Evolutionary conservation across 2,888 invertebrate species (phyloP), one percentile per base, ranked within the genome.

Genomic region (Heliconius cydno): DNA sequence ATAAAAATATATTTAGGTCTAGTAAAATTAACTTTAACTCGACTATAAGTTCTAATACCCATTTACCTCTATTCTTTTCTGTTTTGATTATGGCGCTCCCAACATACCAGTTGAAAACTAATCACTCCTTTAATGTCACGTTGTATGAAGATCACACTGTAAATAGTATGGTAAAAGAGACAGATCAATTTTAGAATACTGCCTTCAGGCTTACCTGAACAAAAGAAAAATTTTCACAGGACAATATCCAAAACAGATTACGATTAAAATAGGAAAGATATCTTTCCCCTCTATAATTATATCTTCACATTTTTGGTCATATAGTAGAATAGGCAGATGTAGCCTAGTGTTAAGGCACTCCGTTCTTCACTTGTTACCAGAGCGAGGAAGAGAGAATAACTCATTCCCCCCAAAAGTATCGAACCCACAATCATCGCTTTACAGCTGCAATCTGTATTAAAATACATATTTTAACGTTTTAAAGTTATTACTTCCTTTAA

Each of bases 401-500:
- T 65, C 13, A 65, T 15, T 28, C 28, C 65, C 65, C 12, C 6
- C 6, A 65, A 13, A 19, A 65, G 65, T 25, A 65, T 28, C 28
- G 28, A 65, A 65, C 15, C 15, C 15, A 28, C 28, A 25, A 63
- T 52, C 7, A 52, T 22, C 19, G 7, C 52, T 2, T 52, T 52
- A 52, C 6, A 52, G 52, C 2, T 19, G 7, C 7, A 22, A 0
- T 10, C 60, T n/a, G 10, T 65, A 19, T 65, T 28, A 7, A 63
- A n/a, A 63, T 25, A 63, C 6, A 25, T 65, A 65, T 65, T 65
- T 65, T 65, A 68, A 67, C 19, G 38, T 68, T 25, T 70, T 41
- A 70, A n/a, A 70, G 13, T 41, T 41, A 70, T 46, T 41, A 70
- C 70, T 70, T 70, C 70, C 70, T 41, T 70, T 25, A 70, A 70